phyloP scores from a whole-genome alignment of 2,888 invertebrate genomes.

The Lathronympha strigana region DNA sequence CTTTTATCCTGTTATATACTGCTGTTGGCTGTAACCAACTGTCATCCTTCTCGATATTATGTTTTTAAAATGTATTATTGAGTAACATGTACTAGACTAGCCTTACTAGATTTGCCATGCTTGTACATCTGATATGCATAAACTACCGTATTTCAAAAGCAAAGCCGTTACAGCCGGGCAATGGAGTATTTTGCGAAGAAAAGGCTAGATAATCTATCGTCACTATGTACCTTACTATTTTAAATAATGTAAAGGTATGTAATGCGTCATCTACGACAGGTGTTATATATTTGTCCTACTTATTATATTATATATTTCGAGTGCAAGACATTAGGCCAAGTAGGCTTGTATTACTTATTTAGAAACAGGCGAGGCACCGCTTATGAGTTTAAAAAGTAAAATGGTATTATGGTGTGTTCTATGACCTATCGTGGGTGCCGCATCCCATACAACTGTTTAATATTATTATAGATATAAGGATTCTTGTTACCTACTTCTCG shows the following conservation, averaged over 20 bases:
- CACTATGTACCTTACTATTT: slow-evolving; percentile 63
- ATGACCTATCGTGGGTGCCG: slow-evolving; percentile 26
- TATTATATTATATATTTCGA: background rate
- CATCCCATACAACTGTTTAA: slow-evolving; percentile 36
- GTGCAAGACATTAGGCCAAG: background rate
- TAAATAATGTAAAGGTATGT: slow-evolving; percentile 48
- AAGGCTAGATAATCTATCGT: slow-evolving; percentile 52
- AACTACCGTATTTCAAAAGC: slow-evolving; percentile 13
- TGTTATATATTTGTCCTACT: slow-evolving; percentile 28
- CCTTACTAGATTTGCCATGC: slow-evolving; percentile 14
- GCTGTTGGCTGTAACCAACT: background rate
- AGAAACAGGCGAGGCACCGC: background rate
- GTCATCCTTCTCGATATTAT: slow-evolving; percentile 13
- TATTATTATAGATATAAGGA: slow-evolving; percentile 37
- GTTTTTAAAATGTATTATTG: slow-evolving; percentile 12
- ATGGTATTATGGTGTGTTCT: background rate
- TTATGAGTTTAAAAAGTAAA: background rate
- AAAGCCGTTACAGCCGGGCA: slow-evolving; percentile 10
- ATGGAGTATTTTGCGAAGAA: slow-evolving; percentile 40
- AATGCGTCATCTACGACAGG: slow-evolving; percentile 46
- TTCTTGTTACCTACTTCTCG: slow-evolving; percentile 42
- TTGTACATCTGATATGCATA: slow-evolving; percentile 13
- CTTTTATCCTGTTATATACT: slow-evolving; percentile 18
- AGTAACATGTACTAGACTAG: slow-evolving; percentile 20
- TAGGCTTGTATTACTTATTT: background rate